These are phyloP conservation scores for Nannospalax galili DNA, from an alignment of 2,113 vertebrate species.

Conservation along the genomic window DNA sequence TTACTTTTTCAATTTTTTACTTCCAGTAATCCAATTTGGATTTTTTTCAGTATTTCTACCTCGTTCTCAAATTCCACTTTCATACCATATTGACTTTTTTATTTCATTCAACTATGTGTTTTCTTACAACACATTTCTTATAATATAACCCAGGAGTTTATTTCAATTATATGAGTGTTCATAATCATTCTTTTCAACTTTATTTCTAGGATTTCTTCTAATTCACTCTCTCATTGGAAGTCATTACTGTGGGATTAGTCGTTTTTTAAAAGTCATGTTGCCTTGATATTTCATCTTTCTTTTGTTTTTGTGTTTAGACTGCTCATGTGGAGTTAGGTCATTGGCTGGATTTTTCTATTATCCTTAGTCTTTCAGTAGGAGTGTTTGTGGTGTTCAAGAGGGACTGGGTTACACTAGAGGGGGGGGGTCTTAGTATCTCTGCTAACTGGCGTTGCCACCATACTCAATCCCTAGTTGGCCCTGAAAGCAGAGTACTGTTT, in stretches of 20 bases:
- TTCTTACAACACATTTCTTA: neutral
- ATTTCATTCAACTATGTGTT: neutral
- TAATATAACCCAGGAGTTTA: neutral
- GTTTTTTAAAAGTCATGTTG: neutral
- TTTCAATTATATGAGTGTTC: too few relatives aligned
- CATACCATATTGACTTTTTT: neutral
- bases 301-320: neutral
- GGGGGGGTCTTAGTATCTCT: neutral
- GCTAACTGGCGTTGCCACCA: neutral
- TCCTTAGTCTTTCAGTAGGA: neutral
- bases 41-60: neutral
- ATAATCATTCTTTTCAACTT: neutral
- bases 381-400: neutral
- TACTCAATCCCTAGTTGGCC: neutral
- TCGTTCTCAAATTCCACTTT: neutral
- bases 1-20: neutral
- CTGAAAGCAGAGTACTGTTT: too few relatives aligned
- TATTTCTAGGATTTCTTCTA: neutral
- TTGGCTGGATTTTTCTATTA: neutral
- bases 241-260: neutral
- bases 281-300: neutral
- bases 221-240: neutral
- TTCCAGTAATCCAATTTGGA: too few relatives aligned
- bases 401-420: neutral
- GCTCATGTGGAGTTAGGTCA: neutral